phyloP scores from a whole-genome alignment of 2,797 vertebrate genomes.

The Carapus acus region DNA sequence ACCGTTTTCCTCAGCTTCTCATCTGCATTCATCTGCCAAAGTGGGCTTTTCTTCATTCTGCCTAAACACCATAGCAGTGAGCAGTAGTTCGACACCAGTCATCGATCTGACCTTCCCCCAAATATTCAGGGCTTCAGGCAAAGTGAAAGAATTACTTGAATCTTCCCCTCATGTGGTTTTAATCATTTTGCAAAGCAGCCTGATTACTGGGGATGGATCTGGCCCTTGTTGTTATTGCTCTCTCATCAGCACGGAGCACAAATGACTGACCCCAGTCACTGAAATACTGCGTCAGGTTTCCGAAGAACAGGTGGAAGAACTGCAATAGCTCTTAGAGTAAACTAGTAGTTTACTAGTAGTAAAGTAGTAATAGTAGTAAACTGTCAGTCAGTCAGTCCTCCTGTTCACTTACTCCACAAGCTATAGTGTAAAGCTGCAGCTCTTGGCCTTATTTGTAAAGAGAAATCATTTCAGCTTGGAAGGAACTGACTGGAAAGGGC shows the following conservation, averaged over 20 bases:
- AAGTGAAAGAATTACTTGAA: constrained; percentile 49
- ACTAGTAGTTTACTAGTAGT: too few species aligned
- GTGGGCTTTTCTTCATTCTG: constrained; percentile 50
- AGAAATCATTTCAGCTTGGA: constrained; percentile 65
- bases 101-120: constrained; percentile 45
- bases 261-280: constrained; percentile 21
- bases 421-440: constrained; percentile 36
- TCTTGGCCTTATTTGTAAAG: constrained; percentile 36
- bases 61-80: constrained; percentile 31
- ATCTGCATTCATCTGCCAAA: constrained; percentile 32
- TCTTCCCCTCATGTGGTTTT: constrained; percentile 40
- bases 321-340: too few species aligned
- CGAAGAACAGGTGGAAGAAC: constrained; percentile 10
- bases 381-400: constrained; percentile 41
- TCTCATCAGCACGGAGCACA: constrained; percentile 39
- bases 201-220: constrained; percentile 31
- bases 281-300: constrained; percentile 15
- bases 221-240: constrained; percentile 21
- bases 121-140: constrained; percentile 54
- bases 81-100: constrained; percentile 39
- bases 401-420: constrained; percentile 5
- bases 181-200: constrained; percentile 42
- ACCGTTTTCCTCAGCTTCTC: constrained; percentile 19
- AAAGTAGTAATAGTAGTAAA: constrained; percentile 42
- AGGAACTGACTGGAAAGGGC: constrained; percentile 63